Conservation (phyloP, 1,140 invertebrate genomes). For the Latrodectus geometricus region DNA sequence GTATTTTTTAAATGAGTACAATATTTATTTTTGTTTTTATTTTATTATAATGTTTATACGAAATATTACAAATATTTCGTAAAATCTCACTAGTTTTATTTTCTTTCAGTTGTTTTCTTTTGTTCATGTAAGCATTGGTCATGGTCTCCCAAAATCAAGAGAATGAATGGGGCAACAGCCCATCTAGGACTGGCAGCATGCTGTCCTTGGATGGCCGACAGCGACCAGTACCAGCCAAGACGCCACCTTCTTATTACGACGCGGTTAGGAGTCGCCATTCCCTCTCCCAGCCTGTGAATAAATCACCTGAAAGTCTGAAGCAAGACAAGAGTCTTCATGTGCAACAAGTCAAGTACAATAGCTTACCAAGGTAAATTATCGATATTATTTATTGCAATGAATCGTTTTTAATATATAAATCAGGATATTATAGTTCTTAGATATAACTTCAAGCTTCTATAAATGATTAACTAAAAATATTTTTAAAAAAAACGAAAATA, state of each 20-base stretch:
- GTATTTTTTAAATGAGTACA: too few relatives aligned
- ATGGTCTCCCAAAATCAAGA: constrained; percentile 54
- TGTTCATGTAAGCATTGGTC: background rate
- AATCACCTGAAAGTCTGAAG: constrained; percentile 23
- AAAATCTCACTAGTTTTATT: too few relatives aligned
- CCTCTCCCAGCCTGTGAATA: constrained; percentile 40
- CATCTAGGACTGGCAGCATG: constrained; percentile 30
- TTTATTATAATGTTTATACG: too few relatives aligned
- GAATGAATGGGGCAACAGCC: constrained; percentile 23
- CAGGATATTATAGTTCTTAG: too few relatives aligned
- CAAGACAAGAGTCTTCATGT: constrained; percentile 5
- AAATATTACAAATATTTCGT: too few relatives aligned
- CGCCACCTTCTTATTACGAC: constrained; percentile 50
- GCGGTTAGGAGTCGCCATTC: constrained; percentile 47
- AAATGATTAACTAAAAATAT: too few relatives aligned
- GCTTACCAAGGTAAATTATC: constrained; percentile 38
- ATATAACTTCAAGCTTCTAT: too few relatives aligned
- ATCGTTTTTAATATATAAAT: too few relatives aligned
- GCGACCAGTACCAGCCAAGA: constrained; percentile 23
- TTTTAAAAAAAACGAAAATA: too few relatives aligned
- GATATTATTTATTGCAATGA: too few relatives aligned
- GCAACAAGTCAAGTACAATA: constrained; percentile 58
- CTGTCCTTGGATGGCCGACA: constrained; percentile 44
- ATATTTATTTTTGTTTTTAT: too few relatives aligned
- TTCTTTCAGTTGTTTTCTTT: background rate